Evolutionary conservation across 2,888 invertebrate genomes (phyloP).

Genomic region (Crossocerus cetratus): DNA sequence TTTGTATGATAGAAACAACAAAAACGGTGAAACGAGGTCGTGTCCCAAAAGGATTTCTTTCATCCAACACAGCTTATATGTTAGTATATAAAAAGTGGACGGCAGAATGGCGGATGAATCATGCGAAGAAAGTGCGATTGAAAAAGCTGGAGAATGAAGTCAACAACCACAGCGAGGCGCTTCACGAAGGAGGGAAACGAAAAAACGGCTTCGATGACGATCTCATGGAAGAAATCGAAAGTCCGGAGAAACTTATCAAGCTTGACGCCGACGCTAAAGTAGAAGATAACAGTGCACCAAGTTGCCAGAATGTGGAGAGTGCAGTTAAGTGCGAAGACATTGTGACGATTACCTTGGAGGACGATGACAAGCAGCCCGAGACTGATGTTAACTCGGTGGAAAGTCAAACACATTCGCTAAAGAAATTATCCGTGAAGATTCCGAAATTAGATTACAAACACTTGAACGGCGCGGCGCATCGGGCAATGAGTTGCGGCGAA

Average conservation of each 20-base stretch:
- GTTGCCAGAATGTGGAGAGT: conserved; percentile 3
- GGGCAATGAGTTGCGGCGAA: conserved; percentile 72
- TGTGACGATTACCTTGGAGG: conserved; percentile 17
- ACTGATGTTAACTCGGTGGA: conserved; percentile 18
- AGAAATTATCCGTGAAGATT: conserved; percentile 32
- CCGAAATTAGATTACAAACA: conserved; percentile 61
- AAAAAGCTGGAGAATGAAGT: conserved; percentile 46
- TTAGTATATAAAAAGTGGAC: conserved; percentile 78
- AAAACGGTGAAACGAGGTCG: conserved; percentile 71
- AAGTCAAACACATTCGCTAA: conserved; percentile 4
- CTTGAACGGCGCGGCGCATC: conserved; percentile 71
- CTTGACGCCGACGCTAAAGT: conserved; percentile 19
- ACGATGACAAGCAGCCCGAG: conserved; percentile 28
- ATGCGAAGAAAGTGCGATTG: conserved; percentile 46
- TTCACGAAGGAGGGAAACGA: conserved; percentile 51
- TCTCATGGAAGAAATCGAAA: conserved; percentile 14
- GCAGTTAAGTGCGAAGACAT: neutral
- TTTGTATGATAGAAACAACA: conserved; percentile 61
- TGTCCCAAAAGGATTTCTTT: conserved; percentile 76
- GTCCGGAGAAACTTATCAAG: conserved; percentile 28
- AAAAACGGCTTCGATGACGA: conserved; percentile 46
- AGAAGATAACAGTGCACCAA: conserved; percentile 9
- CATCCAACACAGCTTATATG: conserved; percentile 82
- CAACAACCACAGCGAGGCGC: conserved; percentile 40
- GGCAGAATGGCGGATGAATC: conserved; percentile 28